Evolutionary conservation across 2,113 vertebrate species (phyloP), one percentile per base, ranked within the genome.

Genomic region (Lathamus discolor): DNA sequence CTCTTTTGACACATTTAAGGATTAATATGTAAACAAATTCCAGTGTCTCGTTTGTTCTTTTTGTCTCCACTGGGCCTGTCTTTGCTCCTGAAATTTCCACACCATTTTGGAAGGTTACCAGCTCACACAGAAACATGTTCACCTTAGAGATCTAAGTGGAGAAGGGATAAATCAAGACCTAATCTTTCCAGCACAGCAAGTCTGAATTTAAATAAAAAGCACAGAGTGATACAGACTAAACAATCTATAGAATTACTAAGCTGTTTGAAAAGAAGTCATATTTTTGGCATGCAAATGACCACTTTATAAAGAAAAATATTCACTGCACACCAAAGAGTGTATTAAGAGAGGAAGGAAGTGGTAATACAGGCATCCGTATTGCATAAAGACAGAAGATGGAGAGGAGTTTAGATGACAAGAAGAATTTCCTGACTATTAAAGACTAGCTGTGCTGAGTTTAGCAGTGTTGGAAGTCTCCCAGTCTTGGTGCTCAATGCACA

Each of bases 131-230:
- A 93, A 81, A 54, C 37, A 13, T 2, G 7, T 70, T 89, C 46
- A 88, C 37, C 28, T 89, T 66, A 25, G 16, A 78, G 78, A 76
- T 85, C 43, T 61, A 92, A 82, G 24, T 43, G 44, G 52, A 75
- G 24, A 86, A 83, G 44, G 31, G 67, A 29, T 76, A 95, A 96
- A 87, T 96, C 86, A 95, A 74, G 17, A 67, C 51, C 49, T 85
- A 73, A 63, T 94, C 55, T 96, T 96, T 92, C 66, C 77, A 85
- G 41, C 93, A 79, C 68, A 92, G 66, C 37, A 95, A 86, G 96
- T 92, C 78, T 79, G 13, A 92, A 95, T 93, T 93, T 94, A 96
- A 94, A 93, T 90, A 92, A 88, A 88, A 88, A 66, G 31, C 49
- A 73, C 59, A 27, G 66, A 77, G 25, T 88, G 59, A 80, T 85